These are phyloP conservation scores for Schizaphis graminum DNA, from an alignment of 2,888 invertebrate species.

Conservation along the genomic window DNA sequence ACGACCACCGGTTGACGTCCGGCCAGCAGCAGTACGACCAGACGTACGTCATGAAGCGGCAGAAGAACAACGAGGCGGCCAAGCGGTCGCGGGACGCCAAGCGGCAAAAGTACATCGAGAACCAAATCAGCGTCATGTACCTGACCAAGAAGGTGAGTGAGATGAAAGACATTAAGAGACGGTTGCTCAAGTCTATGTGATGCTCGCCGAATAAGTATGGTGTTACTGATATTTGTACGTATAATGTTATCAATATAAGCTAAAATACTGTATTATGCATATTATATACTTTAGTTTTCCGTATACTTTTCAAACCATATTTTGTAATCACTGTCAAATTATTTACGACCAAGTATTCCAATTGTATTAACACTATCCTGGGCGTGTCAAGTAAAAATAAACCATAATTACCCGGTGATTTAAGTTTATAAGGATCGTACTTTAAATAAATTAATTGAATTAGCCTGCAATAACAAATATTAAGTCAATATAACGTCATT, in stretches of 20 bases:
- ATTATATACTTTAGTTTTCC: not conserved
- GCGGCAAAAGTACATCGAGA: conserved; percentile 58
- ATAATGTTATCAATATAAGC: not conserved
- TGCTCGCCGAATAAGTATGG: not conserved
- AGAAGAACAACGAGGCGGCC: conserved; percentile 62
- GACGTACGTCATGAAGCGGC: conserved; percentile 53
- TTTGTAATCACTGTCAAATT: not conserved
- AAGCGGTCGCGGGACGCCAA: conserved; percentile 60
- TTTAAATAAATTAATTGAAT: not conserved
- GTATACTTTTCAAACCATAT: not conserved
- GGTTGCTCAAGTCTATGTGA: conserved; percentile 45
- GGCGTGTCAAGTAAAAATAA: not conserved
- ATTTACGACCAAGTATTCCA: not conserved
- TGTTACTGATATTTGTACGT: not conserved
- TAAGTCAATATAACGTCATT: not conserved
- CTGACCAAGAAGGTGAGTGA: conserved; percentile 54
- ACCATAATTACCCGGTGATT: not conserved
- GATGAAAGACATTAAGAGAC: conserved; percentile 53
- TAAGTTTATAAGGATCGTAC: not conserved
- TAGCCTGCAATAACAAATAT: too few species aligned
- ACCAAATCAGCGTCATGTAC: conserved; percentile 62
- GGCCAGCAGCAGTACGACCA: conserved; percentile 21
- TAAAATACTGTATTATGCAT: not conserved
- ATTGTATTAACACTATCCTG: not conserved
- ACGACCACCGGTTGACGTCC: not conserved